Evolutionary conservation across 2,888 invertebrate species (phyloP).

Genomic region (Graphium colonna): DNA sequence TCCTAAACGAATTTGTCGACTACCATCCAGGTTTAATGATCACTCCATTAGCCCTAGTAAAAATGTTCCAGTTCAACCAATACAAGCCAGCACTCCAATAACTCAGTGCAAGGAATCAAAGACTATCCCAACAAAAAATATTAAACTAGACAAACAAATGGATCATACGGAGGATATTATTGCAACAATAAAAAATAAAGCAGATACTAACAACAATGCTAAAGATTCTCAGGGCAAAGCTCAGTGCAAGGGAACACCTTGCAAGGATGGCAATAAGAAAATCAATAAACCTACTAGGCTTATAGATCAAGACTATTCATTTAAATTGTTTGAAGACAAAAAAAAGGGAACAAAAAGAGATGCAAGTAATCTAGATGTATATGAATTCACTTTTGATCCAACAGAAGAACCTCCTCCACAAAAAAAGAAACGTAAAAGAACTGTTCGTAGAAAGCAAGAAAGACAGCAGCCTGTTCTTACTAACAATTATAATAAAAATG

Average conservation of each 20-base stretch:
- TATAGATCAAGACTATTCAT: conserved; percentile 42
- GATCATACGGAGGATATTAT: conserved; percentile 16
- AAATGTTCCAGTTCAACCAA: conserved; percentile 51
- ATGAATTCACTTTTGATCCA: conserved; percentile 73
- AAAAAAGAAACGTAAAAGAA: conserved; percentile 62
- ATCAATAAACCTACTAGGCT: conserved; percentile 30
- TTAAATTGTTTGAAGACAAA: conserved; percentile 51
- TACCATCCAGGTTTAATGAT: conserved; percentile 61
- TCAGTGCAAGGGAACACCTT: conserved; percentile 14
- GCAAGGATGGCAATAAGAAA: conserved; percentile 23
- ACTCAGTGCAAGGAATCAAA: conserved; percentile 32
- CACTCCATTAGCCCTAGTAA: conserved; percentile 60
- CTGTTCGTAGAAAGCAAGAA: conserved; percentile 43
- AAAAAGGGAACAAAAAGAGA: conserved; percentile 36
- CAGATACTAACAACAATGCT: conserved; percentile 53
- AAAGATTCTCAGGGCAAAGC: conserved; percentile 24
- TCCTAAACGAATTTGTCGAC: conserved; percentile 54
- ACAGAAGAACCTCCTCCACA: conserved; percentile 62
- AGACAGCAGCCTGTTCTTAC: conserved; percentile 52
- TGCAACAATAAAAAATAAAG: conserved; percentile 32
- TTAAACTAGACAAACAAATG: conserved; percentile 6
- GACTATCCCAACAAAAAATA: conserved; percentile 1
- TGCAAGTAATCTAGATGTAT: conserved; percentile 54
- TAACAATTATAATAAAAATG: conserved; percentile 60
- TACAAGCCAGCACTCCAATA: conserved; percentile 60